Percentiles rank a stretch among this genome's conserved stretches.
Conservation (phyloP, 1,140 invertebrate genomes). For the Muscidifurax raptorellus region DNA sequence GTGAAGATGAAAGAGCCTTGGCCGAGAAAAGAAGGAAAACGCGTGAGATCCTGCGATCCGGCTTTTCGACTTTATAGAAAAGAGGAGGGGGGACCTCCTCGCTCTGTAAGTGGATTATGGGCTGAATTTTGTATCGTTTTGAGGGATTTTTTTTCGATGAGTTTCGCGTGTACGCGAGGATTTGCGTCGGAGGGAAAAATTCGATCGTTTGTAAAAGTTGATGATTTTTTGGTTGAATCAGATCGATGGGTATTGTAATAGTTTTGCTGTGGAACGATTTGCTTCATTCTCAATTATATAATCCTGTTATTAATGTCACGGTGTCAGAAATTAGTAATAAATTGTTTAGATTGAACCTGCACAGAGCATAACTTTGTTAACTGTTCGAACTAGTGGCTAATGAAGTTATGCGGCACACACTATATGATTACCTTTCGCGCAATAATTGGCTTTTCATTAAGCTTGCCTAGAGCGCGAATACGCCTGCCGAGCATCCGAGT, state of each 20-base stretch:
- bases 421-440: constrained; percentile 1
- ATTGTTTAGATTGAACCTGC: neutral
- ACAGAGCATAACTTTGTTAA: neutral
- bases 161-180: no score
- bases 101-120: neutral
- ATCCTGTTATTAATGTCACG: no score
- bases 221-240: no score
- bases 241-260: no score
- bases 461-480: no score
- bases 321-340: neutral
- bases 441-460: constrained; percentile 44
- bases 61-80: constrained; percentile 19
- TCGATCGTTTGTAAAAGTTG: no score
- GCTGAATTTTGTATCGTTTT: neutral
- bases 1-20: constrained; percentile 61
- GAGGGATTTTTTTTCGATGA: no score
- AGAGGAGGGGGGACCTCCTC: no score
- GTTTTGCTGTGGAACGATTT: no score
- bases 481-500: no score
- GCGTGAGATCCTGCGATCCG: neutral
- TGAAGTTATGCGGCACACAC: neutral
- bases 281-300: no score
- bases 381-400: constrained; percentile 36
- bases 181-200: no score
- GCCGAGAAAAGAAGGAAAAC: constrained; percentile 47